A percentile compares a stretch with the other conserved stretches of the same genome.
phyloP scores from a whole-genome alignment of 2,113 vertebrate genomes.

The Prionailurus bengalensis region DNA sequence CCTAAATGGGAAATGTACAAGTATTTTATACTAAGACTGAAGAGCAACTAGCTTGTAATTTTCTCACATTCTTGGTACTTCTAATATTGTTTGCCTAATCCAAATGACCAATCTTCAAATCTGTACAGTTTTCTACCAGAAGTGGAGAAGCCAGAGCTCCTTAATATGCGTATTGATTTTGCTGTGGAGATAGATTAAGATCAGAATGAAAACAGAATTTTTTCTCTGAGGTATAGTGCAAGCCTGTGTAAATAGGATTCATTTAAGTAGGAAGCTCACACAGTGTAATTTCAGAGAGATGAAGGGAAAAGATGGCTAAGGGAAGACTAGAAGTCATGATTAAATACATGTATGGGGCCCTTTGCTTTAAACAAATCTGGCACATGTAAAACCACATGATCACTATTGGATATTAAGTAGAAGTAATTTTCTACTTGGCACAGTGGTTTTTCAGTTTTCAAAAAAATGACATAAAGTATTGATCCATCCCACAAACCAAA shows the following conservation, averaged over 20 bases:
- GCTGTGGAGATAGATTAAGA: not conserved
- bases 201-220: conserved; percentile 45
- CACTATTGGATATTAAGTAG: not conserved
- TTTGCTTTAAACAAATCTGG: not conserved
- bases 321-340: not conserved
- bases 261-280: not conserved
- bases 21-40: not conserved
- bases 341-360: not conserved
- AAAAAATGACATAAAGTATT: not conserved
- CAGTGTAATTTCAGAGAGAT: not conserved
- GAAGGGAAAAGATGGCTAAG: not conserved
- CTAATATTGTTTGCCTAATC: not conserved
- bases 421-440: not conserved
- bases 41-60: not conserved
- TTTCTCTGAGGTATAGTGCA: not conserved
- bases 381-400: not conserved
- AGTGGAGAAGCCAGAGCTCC: not conserved
- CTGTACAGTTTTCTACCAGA: not conserved
- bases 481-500: not conserved
- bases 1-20: not conserved
- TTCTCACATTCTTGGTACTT: not conserved
- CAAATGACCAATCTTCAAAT: not conserved
- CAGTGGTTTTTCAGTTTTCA: not conserved
- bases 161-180: conserved; percentile 54
- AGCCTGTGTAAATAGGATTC: not conserved